Evolutionary conservation across 1,140 invertebrate species (phyloP).

Genomic region (Doryteuthis pealeii): DNA sequence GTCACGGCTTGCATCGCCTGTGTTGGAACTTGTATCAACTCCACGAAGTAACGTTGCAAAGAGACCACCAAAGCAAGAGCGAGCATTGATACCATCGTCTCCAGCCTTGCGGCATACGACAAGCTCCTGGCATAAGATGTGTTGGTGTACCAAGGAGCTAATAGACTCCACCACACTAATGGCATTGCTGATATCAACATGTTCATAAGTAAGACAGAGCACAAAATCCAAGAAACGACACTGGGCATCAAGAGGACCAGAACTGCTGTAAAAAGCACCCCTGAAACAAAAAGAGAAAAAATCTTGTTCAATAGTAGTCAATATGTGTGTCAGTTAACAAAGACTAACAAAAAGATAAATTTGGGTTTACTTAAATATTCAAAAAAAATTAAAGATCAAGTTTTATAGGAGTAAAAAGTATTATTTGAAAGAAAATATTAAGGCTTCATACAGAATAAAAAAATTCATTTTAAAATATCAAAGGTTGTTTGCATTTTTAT

Average conservation of each 20-base stretch:
- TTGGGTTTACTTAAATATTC: too few relatives aligned
- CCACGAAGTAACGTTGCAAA: conserved; percentile 71
- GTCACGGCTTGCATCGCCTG: conserved; percentile 66
- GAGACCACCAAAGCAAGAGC: conserved; percentile 65
- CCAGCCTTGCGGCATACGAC: conserved; percentile 54
- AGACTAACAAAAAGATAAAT: too few relatives aligned
- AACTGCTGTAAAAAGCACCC: conserved; percentile 71
- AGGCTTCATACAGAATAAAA: too few relatives aligned
- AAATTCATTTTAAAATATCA: too few relatives aligned
- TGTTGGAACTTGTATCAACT: conserved; percentile 64
- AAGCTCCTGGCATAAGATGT: conserved; percentile 66
- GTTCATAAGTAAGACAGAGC: conserved; percentile 69
- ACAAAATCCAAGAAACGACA: conserved; percentile 73
- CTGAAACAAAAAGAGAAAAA: conserved; percentile 44
- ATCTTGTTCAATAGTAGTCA: neutral
- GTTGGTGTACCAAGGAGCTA: conserved; percentile 66
- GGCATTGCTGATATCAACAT: conserved; percentile 72
- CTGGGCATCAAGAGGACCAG: conserved; percentile 82
- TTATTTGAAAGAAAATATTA: too few relatives aligned
- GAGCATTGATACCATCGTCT: conserved; percentile 58
- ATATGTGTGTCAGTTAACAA: too few relatives aligned
- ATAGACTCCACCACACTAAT: conserved; percentile 76
- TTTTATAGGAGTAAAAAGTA: too few relatives aligned
- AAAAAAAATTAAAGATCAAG: conserved; percentile 14
- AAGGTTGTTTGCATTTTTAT: too few relatives aligned